Evolutionary conservation across 2,888 invertebrate genomes (phyloP).

Genomic region (Serripes groenlandicus): DNA sequence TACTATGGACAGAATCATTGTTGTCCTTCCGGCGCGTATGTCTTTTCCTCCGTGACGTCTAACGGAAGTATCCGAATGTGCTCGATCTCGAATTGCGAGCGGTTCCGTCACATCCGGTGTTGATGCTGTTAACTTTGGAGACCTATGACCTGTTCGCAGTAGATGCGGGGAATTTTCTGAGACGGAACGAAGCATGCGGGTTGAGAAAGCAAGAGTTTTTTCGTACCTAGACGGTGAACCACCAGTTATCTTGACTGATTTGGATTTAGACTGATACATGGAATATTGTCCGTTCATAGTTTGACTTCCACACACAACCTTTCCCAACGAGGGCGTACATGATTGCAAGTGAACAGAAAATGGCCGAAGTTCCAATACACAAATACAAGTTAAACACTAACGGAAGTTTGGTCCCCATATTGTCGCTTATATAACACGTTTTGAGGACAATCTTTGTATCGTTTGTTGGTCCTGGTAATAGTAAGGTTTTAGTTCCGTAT

Average conservation of each 20-base stretch:
- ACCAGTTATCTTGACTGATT: not conserved
- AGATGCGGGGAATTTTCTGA: slow-evolving; percentile 49
- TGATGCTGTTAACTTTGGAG: not conserved
- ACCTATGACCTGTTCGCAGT: slow-evolving; percentile 9
- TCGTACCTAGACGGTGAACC: slow-evolving; percentile 10
- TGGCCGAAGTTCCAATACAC: slow-evolving; percentile 51
- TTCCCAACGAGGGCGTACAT: slow-evolving; percentile 69
- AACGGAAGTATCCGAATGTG: slow-evolving; percentile 54
- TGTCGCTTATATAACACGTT: slow-evolving; percentile 69
- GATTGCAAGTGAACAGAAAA: slow-evolving; percentile 61
- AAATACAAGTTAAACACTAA: slow-evolving; percentile 67
- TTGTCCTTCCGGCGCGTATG: slow-evolving; percentile 67
- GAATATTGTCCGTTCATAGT: not conserved
- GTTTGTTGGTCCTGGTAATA: slow-evolving; percentile 35
- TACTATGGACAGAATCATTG: slow-evolving; percentile 73
- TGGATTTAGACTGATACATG: not conserved
- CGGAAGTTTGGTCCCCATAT: slow-evolving; percentile 57
- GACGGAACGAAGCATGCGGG: slow-evolving; percentile 44
- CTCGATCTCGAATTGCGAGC: slow-evolving; percentile 28
- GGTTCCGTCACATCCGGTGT: slow-evolving; percentile 49
- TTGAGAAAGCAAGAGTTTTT: slow-evolving; percentile 37
- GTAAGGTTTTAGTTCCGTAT: slow-evolving; percentile 69
- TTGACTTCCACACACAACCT: slow-evolving; percentile 44
- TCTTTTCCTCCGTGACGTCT: slow-evolving; percentile 64
- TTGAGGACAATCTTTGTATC: slow-evolving; percentile 44